These are phyloP conservation scores for Leptodirus hochenwartii DNA, from an alignment of 2,888 invertebrate genomes.

Conservation along the genomic window DNA sequence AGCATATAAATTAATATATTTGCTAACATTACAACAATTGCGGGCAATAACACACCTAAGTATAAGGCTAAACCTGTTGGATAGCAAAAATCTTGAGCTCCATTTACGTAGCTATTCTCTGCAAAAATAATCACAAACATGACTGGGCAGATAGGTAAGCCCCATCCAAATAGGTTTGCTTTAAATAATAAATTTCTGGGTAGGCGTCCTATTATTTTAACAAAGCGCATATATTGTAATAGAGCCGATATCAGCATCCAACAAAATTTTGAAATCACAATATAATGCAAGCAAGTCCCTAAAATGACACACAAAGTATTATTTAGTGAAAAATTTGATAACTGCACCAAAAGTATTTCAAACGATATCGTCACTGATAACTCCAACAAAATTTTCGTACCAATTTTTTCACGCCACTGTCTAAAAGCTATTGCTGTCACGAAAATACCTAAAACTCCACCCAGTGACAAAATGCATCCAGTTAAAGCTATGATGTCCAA, in stretches of 20 bases:
- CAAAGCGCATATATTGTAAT: slow-evolving; percentile 45
- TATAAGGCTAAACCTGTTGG: slow-evolving; percentile 35
- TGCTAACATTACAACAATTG: slow-evolving; percentile 30
- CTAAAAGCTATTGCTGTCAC: slow-evolving; percentile 35
- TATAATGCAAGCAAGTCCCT: slow-evolving; percentile 44
- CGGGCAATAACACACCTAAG: slow-evolving; percentile 35
- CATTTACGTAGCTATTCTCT: slow-evolving; percentile 30
- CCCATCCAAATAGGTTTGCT: slow-evolving; percentile 45
- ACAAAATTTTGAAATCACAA: slow-evolving; percentile 44
- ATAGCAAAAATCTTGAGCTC: slow-evolving; percentile 32
- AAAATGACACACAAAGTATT: slow-evolving; percentile 33
- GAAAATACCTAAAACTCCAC: slow-evolving; percentile 33
- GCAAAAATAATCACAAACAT: slow-evolving; percentile 30
- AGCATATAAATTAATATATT: slow-evolving; percentile 38
- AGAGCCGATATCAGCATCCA: slow-evolving; percentile 58
- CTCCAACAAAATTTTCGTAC: slow-evolving; percentile 40
- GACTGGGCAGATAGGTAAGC: slow-evolving; percentile 34
- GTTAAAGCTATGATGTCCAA: slow-evolving; percentile 32
- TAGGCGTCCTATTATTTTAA: slow-evolving; percentile 40
- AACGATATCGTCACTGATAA: slow-evolving; percentile 33
- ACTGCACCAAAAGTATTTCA: slow-evolving; percentile 23
- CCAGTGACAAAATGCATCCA: slow-evolving; percentile 31
- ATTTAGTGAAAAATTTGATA: slow-evolving; percentile 21
- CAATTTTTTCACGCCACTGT: slow-evolving; percentile 41
- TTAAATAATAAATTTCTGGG: slow-evolving; percentile 41